These are phyloP conservation scores for Calypte anna DNA, from an alignment of 2,113 vertebrate genomes.

Conservation along the genomic window DNA sequence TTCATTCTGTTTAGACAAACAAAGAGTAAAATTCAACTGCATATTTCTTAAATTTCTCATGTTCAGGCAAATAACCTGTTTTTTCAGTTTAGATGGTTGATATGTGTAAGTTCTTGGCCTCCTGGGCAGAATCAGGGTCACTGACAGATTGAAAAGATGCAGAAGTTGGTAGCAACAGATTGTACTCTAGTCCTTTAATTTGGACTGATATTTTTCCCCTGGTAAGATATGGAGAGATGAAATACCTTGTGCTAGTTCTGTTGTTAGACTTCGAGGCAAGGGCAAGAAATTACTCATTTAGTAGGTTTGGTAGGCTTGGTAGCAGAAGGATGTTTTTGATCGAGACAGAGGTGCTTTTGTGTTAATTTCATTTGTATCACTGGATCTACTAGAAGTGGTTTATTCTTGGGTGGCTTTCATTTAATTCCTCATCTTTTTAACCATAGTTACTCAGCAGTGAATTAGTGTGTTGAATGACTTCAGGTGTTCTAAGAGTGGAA, in stretches of 20 bases:
- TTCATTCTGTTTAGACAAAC: neutral
- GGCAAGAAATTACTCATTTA: neutral
- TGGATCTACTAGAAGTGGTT: neutral
- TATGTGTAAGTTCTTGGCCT: neutral
- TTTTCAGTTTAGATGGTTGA: neutral
- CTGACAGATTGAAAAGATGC: neutral
- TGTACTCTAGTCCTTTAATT: neutral
- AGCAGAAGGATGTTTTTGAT: neutral
- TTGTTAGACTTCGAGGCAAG: neutral
- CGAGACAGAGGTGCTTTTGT: neutral
- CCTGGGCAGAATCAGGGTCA: neutral
- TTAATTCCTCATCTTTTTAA: neutral
- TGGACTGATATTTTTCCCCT: neutral
- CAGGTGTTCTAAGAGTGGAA: neutral
- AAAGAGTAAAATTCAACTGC: neutral
- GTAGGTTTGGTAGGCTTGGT: neutral
- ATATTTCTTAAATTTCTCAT: neutral
- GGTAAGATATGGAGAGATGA: neutral
- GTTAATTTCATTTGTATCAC: neutral
- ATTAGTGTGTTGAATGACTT: neutral
- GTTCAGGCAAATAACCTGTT: neutral
- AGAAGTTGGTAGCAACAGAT: neutral
- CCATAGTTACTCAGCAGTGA: neutral
- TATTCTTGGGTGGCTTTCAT: neutral
- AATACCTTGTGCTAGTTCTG: neutral